Evolutionary conservation across 2,888 invertebrate genomes (phyloP).

Genomic region (Schizotus pectinicornis): DNA sequence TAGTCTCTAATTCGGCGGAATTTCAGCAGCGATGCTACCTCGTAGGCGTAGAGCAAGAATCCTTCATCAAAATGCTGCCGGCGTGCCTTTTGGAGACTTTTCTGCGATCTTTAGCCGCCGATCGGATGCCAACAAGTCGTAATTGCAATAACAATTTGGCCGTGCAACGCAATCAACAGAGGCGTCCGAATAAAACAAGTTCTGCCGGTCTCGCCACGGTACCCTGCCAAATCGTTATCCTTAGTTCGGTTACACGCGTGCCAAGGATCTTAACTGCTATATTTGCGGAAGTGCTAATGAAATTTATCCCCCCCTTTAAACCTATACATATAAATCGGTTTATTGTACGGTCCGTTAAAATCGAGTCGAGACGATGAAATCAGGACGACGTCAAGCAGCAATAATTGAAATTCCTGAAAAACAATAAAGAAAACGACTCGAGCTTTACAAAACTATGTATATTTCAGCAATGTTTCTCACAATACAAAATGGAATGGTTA

Average conservation of each 20-base stretch:
- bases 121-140: conserved; percentile 4
- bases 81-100: too few species aligned
- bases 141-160: conserved; percentile 35
- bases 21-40: too few species aligned
- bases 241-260: conserved; percentile 42
- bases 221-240: conserved; percentile 45
- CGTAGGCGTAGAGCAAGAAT: too few species aligned
- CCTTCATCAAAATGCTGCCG: too few species aligned
- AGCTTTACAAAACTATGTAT: conserved; percentile 26
- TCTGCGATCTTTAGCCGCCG: not conserved
- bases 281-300: conserved; percentile 49
- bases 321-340: conserved; percentile 54
- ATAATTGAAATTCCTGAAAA: not conserved
- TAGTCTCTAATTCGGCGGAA: too few species aligned
- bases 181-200: conserved; percentile 40
- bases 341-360: conserved; percentile 46
- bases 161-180: conserved; percentile 31
- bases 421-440: not conserved
- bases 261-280: conserved; percentile 47
- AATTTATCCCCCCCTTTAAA: conserved; percentile 48
- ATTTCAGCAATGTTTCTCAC: conserved; percentile 28
- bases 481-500: conserved; percentile 33
- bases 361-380: conserved; percentile 31
- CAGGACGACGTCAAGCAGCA: not conserved
- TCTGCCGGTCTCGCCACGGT: conserved; percentile 35